phyloP scores from a whole-genome alignment of 2,113 vertebrate species.

The Peucedramus taeniatus region DNA sequence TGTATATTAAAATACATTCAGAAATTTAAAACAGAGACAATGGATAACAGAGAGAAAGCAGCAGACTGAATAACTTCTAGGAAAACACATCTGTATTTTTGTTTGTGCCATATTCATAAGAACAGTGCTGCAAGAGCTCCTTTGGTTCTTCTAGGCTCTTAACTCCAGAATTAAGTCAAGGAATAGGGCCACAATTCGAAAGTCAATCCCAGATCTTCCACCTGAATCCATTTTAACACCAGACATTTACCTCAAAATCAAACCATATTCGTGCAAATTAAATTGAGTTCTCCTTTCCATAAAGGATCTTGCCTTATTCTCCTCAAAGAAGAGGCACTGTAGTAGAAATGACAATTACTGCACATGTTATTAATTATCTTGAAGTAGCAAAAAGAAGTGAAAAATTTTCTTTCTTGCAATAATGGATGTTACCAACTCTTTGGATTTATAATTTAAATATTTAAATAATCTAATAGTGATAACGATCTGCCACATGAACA shows the following conservation, averaged over 20 bases:
- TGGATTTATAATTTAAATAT: background rate
- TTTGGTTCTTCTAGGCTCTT: background rate
- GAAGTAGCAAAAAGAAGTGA: background rate
- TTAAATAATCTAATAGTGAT: background rate
- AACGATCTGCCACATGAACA: background rate
- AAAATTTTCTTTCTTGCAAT: background rate
- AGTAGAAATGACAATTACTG: background rate
- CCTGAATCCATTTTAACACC: background rate
- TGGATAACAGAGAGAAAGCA: background rate
- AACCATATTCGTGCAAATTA: background rate
- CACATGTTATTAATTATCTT: background rate
- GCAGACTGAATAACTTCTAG: background rate
- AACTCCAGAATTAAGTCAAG: background rate
- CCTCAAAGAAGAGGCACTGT: background rate
- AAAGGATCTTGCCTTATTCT: background rate
- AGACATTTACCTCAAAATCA: background rate
- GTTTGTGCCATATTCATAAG: background rate
- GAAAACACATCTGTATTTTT: background rate
- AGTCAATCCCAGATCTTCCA: background rate
- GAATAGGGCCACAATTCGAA: background rate
- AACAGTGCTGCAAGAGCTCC: background rate
- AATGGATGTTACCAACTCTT: background rate
- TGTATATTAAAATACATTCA: background rate
- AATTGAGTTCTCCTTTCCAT: background rate
- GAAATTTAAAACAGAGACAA: background rate